These are phyloP conservation scores for Drosophila pseudotalamancana DNA, from an alignment of 2,888 invertebrate species.

Conservation along the genomic window DNA sequence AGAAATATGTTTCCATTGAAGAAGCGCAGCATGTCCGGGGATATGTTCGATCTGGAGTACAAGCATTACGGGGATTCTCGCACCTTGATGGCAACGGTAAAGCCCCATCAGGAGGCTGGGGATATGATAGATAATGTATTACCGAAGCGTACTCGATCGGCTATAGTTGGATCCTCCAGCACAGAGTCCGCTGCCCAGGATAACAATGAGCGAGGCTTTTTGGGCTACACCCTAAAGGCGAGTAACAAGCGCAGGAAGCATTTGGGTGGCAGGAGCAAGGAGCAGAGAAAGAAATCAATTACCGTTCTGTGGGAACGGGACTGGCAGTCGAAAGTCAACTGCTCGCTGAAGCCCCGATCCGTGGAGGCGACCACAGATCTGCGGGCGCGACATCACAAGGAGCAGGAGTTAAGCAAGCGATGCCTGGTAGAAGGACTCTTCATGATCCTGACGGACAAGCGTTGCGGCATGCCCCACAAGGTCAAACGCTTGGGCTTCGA, in stretches of 20 bases:
- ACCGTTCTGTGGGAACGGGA: background rate
- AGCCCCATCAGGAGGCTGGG: background rate
- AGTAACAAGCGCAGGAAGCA: background rate
- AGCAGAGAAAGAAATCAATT: background rate
- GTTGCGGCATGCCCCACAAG: background rate
- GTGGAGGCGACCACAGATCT: slow-evolving; percentile 1
- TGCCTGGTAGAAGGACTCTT: background rate
- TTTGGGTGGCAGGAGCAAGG: background rate
- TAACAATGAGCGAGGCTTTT: no score
- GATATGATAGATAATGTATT: background rate
- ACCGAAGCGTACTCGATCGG: background rate
- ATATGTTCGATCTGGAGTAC: background rate
- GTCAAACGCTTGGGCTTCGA: background rate
- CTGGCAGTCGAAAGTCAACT: background rate
- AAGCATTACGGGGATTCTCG: no score
- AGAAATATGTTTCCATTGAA: background rate
- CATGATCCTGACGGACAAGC: background rate
- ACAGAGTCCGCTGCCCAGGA: background rate
- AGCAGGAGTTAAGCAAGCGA: background rate
- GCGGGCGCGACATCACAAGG: background rate
- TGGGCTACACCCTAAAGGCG: background rate
- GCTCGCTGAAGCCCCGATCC: background rate
- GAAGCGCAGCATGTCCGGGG: background rate
- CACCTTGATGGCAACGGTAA: background rate
- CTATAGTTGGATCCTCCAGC: background rate